phyloP scores from a whole-genome alignment of 1,140 invertebrate genomes.

The Eriocheir sinensis region DNA sequence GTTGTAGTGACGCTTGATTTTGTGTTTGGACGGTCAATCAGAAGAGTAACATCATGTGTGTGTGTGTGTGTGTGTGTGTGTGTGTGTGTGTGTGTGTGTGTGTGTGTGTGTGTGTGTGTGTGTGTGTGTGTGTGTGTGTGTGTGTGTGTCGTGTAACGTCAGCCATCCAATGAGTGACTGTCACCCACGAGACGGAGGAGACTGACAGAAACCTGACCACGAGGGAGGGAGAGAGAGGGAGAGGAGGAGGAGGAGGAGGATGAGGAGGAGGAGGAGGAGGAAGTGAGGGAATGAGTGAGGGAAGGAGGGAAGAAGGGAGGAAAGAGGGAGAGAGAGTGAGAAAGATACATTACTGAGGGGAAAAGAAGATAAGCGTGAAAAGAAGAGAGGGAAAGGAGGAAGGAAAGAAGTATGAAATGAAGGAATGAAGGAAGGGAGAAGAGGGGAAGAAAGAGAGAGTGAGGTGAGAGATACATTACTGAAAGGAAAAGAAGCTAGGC shows the following conservation, averaged over 20 bases:
- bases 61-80: conserved; percentile 42
- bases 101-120: conserved; percentile 31
- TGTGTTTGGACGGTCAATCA: too few species aligned
- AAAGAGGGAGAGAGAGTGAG: not conserved
- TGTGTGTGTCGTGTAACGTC: not conserved
- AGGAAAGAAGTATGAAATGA: not conserved
- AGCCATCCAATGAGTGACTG: not conserved
- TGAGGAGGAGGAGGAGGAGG: not conserved
- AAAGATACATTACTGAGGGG: not conserved
- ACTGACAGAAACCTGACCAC: not conserved
- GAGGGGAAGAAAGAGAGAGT: conserved; percentile 26
- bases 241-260: too few species aligned
- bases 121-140: not conserved
- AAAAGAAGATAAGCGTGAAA: not conserved
- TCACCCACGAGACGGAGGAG: not conserved
- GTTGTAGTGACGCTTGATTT: too few species aligned
- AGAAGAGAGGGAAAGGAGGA: not conserved
- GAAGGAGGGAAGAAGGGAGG: not conserved
- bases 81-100: conserved; percentile 33
- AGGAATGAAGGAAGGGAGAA: not conserved
- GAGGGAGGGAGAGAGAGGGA: not conserved
- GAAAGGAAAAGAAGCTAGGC: too few species aligned
- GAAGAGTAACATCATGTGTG: too few species aligned
- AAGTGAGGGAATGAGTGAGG: not conserved
- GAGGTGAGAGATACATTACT: conserved; percentile 36